phyloP scores from a whole-genome alignment of 2,888 invertebrate genomes.

The Sceliomorpha sp. region DNA sequence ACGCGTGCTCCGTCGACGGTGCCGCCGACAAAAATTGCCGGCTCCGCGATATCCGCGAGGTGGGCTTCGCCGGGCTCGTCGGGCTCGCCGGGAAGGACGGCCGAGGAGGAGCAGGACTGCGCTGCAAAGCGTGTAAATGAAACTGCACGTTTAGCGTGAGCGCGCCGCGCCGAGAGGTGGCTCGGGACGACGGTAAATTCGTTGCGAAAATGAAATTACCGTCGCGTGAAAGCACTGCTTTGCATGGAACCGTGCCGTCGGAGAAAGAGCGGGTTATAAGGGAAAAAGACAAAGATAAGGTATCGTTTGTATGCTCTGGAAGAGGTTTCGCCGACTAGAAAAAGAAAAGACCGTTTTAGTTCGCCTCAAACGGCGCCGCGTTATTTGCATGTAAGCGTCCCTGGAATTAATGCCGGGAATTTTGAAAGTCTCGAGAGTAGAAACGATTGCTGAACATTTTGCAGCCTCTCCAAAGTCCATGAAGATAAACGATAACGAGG shows the following conservation, averaged over 20 bases:
- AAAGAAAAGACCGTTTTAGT: slow-evolving; percentile 4
- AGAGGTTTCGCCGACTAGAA: slow-evolving; percentile 9
- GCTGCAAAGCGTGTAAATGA: slow-evolving; percentile 61
- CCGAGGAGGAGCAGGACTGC: slow-evolving; percentile 17
- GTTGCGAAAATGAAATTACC: slow-evolving; percentile 73
- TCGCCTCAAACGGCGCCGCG: slow-evolving; percentile 1
- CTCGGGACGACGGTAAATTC: slow-evolving; percentile 62
- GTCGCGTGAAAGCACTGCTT: slow-evolving; percentile 72
- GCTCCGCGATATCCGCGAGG: slow-evolving; percentile 1
- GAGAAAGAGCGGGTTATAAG: slow-evolving; percentile 26
- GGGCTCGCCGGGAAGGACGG: neutral
- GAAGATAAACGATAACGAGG: slow-evolving; percentile 23
- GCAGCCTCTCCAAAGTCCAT: no score
- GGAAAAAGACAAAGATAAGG: slow-evolving; percentile 14
- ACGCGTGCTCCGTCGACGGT: neutral
- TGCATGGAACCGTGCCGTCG: slow-evolving; percentile 64
- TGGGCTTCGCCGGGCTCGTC: neutral
- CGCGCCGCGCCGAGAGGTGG: slow-evolving; percentile 21
- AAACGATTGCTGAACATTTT: no score
- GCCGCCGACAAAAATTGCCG: slow-evolving; percentile 17
- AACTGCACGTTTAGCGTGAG: slow-evolving; percentile 60
- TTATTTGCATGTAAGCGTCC: no score
- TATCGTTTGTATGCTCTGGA: slow-evolving; percentile 8
- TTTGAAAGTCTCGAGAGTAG: no score
- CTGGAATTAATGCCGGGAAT: no score